These are phyloP conservation scores for Urosaurus nigricauda DNA, from an alignment of 2,797 vertebrate genomes.

Conservation along the genomic window DNA sequence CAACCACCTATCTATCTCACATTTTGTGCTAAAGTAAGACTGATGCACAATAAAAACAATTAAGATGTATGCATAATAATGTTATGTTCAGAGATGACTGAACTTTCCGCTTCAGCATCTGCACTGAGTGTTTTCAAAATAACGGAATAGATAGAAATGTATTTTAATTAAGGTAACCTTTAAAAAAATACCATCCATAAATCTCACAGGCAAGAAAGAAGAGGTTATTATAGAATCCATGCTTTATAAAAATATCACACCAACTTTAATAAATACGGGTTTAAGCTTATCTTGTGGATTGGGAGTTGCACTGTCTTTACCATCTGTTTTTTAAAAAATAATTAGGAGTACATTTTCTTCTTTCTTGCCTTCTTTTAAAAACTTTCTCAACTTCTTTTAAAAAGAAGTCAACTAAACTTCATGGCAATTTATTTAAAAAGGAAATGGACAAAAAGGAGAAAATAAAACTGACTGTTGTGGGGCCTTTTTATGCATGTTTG, in stretches of 20 bases:
- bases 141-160: constrained; percentile 43
- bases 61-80: constrained; percentile 17
- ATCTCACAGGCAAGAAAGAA: constrained; percentile 24
- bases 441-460: background rate
- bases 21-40: constrained; percentile 32
- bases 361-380: background rate
- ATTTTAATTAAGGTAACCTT: constrained; percentile 59
- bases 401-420: constrained; percentile 46
- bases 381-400: background rate
- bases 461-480: background rate
- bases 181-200: constrained; percentile 50
- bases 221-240: constrained; percentile 19
- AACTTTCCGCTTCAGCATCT: constrained; percentile 40
- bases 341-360: constrained; percentile 41
- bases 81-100: constrained; percentile 39
- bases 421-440: constrained; percentile 41
- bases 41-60: constrained; percentile 20
- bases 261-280: constrained; percentile 51
- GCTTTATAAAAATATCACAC: constrained; percentile 57
- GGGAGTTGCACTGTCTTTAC: constrained; percentile 57
- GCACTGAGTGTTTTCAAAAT: constrained; percentile 34
- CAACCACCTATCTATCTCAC: constrained; percentile 21
- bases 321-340: constrained; percentile 49
- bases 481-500: background rate
- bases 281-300: constrained; percentile 51